phyloP scores from a whole-genome alignment of 2,888 invertebrate species.

The Machimus rusticus region DNA sequence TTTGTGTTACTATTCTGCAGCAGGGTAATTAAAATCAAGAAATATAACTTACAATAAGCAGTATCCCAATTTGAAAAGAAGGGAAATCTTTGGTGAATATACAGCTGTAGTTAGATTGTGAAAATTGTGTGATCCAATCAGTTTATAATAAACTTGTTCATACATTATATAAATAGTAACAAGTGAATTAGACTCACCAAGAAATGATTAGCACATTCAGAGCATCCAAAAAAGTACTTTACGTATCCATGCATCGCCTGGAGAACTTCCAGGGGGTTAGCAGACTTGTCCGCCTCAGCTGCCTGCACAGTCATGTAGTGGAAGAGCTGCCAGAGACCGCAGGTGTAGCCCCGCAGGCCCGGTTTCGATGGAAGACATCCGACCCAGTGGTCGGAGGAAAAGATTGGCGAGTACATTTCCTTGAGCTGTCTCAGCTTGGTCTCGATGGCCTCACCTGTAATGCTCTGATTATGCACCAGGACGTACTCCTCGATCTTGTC shows the following conservation, averaged over 20 bases:
- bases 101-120: too few relatives aligned
- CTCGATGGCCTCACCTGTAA: constrained; percentile 68
- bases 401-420: constrained; percentile 66
- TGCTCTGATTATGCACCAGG: constrained; percentile 63
- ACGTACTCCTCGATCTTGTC: constrained; percentile 68
- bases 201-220: constrained; percentile 90
- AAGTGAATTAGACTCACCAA: constrained; percentile 61
- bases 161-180: too few relatives aligned
- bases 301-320: constrained; percentile 89
- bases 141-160: too few relatives aligned
- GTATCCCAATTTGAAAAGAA: too few relatives aligned
- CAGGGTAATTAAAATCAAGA: too few relatives aligned
- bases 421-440: constrained; percentile 66
- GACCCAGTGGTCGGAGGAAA: constrained; percentile 69
- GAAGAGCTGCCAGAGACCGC: constrained; percentile 94
- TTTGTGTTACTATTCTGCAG: too few relatives aligned
- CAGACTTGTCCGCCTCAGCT: constrained; percentile 63
- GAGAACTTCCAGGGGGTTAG: constrained; percentile 74
- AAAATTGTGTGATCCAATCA: too few relatives aligned
- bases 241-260: constrained; percentile 88
- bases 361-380: constrained; percentile 83
- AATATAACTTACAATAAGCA: too few relatives aligned
- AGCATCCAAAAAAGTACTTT: constrained; percentile 91
- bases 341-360: constrained; percentile 84
- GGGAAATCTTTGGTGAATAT: too few relatives aligned